Conservation (phyloP, 2,888 invertebrate genomes). For the Xanthorhoe designata region DNA sequence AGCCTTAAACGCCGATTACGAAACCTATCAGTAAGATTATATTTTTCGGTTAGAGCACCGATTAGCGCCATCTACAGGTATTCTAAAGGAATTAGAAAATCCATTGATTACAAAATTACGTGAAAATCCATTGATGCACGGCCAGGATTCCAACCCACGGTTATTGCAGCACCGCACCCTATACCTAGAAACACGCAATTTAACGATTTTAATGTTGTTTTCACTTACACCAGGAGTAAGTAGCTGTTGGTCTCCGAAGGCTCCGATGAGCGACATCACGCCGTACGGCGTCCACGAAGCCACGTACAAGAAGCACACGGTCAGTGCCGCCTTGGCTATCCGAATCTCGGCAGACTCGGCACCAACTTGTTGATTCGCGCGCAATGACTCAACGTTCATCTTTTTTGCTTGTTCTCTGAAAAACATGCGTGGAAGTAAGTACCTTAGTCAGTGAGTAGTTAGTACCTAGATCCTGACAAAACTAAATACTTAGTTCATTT, state of each 20-base stretch:
- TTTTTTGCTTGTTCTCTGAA: constrained; percentile 89
- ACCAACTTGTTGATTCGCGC: constrained; percentile 88
- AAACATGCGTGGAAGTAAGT: too few relatives aligned
- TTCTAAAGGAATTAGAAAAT: too few relatives aligned
- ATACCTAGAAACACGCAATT: neutral
- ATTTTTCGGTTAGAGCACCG: too few relatives aligned
- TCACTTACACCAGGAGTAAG: constrained; percentile 87
- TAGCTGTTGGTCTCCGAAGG: constrained; percentile 90
- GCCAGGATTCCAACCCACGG: too few relatives aligned
- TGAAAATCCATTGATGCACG: too few relatives aligned
- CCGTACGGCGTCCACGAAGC: constrained; percentile 97
- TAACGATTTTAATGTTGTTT: neutral
- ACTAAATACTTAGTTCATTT: too few relatives aligned
- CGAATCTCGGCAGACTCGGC: constrained; percentile 92
- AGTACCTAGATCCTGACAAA: too few relatives aligned
- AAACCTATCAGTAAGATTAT: too few relatives aligned
- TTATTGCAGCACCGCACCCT: neutral
- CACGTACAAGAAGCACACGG: constrained; percentile 93
- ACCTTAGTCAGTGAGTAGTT: too few relatives aligned
- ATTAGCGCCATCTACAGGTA: too few relatives aligned
- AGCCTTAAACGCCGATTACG: too few relatives aligned
- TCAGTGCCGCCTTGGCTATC: constrained; percentile 95
- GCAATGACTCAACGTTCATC: constrained; percentile 95
- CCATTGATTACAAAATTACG: too few relatives aligned
- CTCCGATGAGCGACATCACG: constrained; percentile 91